These are phyloP conservation scores for Diadegma fenestrale DNA, from an alignment of 2,888 invertebrate species.

Conservation along the genomic window DNA sequence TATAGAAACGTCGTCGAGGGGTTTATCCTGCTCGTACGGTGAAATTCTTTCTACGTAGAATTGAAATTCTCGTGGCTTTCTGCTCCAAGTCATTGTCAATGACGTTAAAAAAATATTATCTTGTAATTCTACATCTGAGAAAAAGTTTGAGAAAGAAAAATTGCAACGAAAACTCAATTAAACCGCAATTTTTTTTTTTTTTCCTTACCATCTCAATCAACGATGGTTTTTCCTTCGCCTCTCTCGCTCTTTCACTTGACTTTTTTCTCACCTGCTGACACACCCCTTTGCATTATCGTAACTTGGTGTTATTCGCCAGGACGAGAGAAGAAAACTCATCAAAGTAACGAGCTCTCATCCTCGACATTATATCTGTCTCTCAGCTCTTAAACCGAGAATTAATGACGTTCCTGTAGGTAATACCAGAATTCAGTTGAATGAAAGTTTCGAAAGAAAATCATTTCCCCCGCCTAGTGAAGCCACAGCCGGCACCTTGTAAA, in stretches of 20 bases:
- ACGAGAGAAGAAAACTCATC: conserved; percentile 52
- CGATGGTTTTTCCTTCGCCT: background rate
- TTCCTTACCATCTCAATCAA: background rate
- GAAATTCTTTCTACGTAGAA: background rate
- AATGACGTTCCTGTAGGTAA: conserved; percentile 59
- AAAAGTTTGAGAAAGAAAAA: background rate
- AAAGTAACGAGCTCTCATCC: conserved; percentile 57
- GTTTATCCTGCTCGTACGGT: background rate
- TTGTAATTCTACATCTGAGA: background rate
- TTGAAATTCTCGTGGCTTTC: background rate
- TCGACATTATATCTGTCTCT: conserved; percentile 47
- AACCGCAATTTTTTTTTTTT: background rate
- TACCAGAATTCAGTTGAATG: conserved; percentile 45
- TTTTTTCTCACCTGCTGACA: background rate
- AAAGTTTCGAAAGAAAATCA: conserved; percentile 65
- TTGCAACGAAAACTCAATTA: background rate
- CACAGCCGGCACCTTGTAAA: background rate
- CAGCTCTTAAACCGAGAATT: conserved; percentile 56
- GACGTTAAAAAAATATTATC: background rate
- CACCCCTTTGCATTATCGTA: conserved; percentile 9
- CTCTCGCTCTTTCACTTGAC: background rate
- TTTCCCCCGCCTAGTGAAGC: conserved; percentile 32
- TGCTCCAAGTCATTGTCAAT: background rate
- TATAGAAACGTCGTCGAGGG: conserved; percentile 31
- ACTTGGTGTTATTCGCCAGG: background rate